A percentile compares a stretch with the other conserved stretches of the same genome.
These are phyloP conservation scores for Drosophila parthenogenetica DNA, from an alignment of 2,888 invertebrate species.

Conservation along the genomic window DNA sequence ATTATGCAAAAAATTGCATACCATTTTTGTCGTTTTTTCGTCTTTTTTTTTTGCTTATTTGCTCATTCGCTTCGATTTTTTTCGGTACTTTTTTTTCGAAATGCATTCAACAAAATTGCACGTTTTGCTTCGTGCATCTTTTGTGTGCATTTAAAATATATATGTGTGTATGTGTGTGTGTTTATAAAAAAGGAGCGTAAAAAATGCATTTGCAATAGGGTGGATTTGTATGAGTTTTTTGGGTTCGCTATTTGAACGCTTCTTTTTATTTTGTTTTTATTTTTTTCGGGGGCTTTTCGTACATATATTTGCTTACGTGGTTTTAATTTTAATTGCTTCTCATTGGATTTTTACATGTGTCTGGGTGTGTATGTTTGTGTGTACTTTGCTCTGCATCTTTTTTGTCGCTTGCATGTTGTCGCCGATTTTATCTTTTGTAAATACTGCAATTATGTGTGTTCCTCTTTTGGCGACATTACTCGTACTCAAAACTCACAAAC, in stretches of 20 bases:
- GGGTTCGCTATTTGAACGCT: constrained; percentile 37
- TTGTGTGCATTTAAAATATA: constrained; percentile 52
- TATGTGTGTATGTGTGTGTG: too few relatives aligned
- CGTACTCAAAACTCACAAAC: constrained; percentile 11
- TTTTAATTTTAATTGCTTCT: constrained; percentile 81
- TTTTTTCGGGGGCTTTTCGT: constrained; percentile 63
- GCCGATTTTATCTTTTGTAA: constrained; percentile 81
- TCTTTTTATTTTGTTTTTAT: constrained; percentile 2
- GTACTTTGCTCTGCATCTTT: constrained; percentile 13
- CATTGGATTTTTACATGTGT: constrained; percentile 51
- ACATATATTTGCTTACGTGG: constrained; percentile 73
- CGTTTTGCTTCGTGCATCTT: constrained; percentile 78
- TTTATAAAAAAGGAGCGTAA: constrained; percentile 10
- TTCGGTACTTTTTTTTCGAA: constrained; percentile 61
- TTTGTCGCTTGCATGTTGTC: constrained; percentile 66
- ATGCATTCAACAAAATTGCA: constrained; percentile 79
- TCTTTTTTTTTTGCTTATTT: constrained; percentile 46
- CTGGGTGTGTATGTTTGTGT: neutral
- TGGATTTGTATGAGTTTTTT: constrained; percentile 74
- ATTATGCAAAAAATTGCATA: constrained; percentile 80
- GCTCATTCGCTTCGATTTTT: constrained; percentile 67
- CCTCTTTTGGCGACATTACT: constrained; percentile 70
- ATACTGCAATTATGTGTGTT: constrained; percentile 81
- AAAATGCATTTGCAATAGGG: constrained; percentile 73
- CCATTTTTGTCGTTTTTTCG: constrained; percentile 53